phyloP scores from a whole-genome alignment of 2,113 vertebrate genomes.

The Tachuris rubrigastra region DNA sequence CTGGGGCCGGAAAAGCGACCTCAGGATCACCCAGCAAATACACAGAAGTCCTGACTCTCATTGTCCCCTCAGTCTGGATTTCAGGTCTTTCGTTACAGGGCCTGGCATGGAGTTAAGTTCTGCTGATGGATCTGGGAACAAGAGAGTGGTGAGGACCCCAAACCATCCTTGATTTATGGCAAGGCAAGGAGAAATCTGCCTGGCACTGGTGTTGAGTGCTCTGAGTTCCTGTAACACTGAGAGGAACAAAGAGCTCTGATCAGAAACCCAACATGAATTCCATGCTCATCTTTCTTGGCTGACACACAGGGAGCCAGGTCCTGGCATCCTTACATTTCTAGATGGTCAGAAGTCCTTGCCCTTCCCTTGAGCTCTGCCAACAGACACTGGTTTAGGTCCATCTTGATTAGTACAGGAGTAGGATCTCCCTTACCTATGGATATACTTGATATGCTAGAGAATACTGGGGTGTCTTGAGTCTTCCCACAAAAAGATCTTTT shows the following conservation, averaged over 20 bases:
- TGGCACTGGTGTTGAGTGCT: background rate
- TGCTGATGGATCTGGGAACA: background rate
- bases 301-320: background rate
- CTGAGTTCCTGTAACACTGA: background rate
- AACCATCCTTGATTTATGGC: background rate
- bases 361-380: background rate
- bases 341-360: background rate
- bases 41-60: background rate
- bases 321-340: background rate
- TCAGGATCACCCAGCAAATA: background rate
- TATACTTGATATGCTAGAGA: background rate
- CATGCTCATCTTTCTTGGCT: rapidly evolving
- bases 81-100: background rate
- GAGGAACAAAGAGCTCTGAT: background rate
- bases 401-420: background rate
- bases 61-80: background rate
- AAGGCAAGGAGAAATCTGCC: background rate
- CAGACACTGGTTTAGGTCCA: background rate
- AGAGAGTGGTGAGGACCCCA: background rate
- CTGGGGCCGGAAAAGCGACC: background rate
- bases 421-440: background rate
- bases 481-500: background rate
- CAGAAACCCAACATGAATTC: background rate
- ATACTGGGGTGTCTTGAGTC: background rate
- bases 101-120: background rate